Conservation (phyloP, 2,888 invertebrate genomes). For the Atrina japonica region DNA sequence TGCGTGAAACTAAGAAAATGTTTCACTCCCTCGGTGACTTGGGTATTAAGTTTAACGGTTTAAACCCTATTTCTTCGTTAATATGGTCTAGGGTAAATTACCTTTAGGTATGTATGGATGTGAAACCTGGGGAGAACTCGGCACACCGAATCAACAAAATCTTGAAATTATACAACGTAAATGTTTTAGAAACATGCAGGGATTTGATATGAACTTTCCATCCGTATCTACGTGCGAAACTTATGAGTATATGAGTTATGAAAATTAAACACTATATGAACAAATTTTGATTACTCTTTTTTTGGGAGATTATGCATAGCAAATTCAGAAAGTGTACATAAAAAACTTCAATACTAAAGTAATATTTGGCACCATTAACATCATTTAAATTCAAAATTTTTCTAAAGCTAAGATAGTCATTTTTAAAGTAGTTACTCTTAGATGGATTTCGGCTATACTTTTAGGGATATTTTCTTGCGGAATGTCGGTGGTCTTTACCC, state of each 20-base stretch:
- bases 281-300: background rate
- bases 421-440: too few relatives aligned
- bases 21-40: constrained; percentile 1
- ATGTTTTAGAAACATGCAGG: background rate
- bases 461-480: too few relatives aligned
- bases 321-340: background rate
- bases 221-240: background rate
- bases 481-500: too few relatives aligned
- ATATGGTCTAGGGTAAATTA: constrained; percentile 4
- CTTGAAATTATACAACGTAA: constrained; percentile 7
- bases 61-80: background rate
- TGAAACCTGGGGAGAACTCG: background rate
- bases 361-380: too few relatives aligned
- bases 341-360: too few relatives aligned
- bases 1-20: background rate
- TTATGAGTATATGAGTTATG: background rate
- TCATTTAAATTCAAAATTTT: too few relatives aligned
- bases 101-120: constrained; percentile 1
- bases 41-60: background rate
- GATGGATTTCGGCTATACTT: too few relatives aligned
- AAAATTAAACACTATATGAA: background rate
- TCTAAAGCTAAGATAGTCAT: too few relatives aligned
- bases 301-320: background rate
- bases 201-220: background rate
- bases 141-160: background rate